These are phyloP conservation scores for Oegoconia quadripuncta DNA, from an alignment of 2,888 invertebrate species.

Conservation along the genomic window DNA sequence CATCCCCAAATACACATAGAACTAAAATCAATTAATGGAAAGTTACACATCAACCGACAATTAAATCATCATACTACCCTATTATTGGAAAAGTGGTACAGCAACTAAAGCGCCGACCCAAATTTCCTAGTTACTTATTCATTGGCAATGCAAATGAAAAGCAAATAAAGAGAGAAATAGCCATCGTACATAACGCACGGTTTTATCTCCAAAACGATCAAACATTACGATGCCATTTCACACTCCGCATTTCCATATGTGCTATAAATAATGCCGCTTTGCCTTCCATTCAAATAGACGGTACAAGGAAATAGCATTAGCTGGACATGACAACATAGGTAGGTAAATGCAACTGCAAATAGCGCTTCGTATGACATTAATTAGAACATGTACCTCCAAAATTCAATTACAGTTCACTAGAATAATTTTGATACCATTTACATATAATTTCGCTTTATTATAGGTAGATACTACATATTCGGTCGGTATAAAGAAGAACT, in stretches of 20 bases:
- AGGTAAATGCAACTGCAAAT: too few species aligned
- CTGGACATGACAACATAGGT: constrained; percentile 10
- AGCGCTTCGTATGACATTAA: too few species aligned
- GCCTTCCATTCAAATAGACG: constrained; percentile 37
- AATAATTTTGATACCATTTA: too few species aligned
- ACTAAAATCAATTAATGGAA: too few species aligned
- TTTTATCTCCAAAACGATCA: constrained; percentile 64
- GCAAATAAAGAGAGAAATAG: constrained; percentile 59
- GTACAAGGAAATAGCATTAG: constrained; percentile 8
- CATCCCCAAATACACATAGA: too few species aligned
- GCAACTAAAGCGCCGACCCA: constrained; percentile 18
- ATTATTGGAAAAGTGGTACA: not conserved
- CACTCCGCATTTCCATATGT: constrained; percentile 54
- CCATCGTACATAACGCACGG: constrained; percentile 42
- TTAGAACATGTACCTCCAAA: too few species aligned
- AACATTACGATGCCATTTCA: constrained; percentile 60
- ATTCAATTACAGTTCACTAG: too few species aligned
- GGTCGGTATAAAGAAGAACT: too few species aligned
- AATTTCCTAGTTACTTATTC: constrained; percentile 45
- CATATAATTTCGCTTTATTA: too few species aligned
- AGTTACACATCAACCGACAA: not conserved
- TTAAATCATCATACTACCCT: not conserved
- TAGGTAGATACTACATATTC: too few species aligned
- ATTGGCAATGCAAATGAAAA: constrained; percentile 61
- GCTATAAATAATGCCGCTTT: constrained; percentile 55